These are phyloP conservation scores for Lampropteryx suffumata DNA, from an alignment of 2,888 invertebrate genomes.

Conservation along the genomic window DNA sequence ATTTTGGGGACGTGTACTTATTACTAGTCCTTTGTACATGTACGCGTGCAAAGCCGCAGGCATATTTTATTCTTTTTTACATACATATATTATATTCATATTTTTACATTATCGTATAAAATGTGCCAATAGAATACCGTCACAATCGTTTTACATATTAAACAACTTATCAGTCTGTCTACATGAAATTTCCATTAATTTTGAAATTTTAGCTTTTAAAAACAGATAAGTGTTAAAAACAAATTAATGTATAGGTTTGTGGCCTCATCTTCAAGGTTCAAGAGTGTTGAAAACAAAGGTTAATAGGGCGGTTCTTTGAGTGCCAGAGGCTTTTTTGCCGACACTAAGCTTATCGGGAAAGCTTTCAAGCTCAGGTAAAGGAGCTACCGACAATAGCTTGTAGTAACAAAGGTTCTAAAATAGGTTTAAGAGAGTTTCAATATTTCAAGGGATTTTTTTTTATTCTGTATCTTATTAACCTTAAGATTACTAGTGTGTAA, in stretches of 20 bases:
- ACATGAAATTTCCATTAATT: background rate
- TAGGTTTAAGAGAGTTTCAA: constrained; percentile 18
- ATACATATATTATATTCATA: too few species aligned
- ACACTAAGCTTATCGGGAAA: constrained; percentile 49
- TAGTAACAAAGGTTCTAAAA: constrained; percentile 48
- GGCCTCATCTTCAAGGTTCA: background rate
- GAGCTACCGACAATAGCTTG: constrained; percentile 52
- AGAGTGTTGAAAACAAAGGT: constrained; percentile 18
- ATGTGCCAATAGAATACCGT: background rate
- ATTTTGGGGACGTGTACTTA: too few species aligned
- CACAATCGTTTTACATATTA: constrained; percentile 5
- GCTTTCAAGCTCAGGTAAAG: constrained; percentile 59
- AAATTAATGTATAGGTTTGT: constrained; percentile 2
- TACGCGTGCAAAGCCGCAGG: too few species aligned
- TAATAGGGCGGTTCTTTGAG: constrained; percentile 28
- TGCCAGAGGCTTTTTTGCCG: constrained; percentile 25
- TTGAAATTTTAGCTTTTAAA: background rate
- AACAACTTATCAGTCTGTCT: background rate
- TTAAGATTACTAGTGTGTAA: background rate
- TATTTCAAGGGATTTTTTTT: background rate
- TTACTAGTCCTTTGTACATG: too few species aligned
- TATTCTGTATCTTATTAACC: background rate
- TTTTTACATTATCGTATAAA: too few species aligned
- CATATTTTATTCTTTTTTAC: too few species aligned
- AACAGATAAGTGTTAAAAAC: background rate